These are phyloP conservation scores for Sphenodon punctatus DNA, from an alignment of 2,797 vertebrate species.

Conservation along the genomic window DNA sequence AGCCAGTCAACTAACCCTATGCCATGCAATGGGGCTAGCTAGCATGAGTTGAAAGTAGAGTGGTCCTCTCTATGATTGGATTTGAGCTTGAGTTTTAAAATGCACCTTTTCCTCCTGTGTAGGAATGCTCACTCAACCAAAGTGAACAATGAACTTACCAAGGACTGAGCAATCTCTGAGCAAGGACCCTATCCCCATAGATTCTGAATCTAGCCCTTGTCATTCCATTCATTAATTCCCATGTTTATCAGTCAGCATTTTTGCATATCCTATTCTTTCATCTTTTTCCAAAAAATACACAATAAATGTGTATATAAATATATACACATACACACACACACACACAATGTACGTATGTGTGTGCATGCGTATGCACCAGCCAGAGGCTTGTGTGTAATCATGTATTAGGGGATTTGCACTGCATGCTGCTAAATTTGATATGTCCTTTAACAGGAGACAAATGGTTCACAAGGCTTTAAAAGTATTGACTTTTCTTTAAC, in stretches of 20 bases:
- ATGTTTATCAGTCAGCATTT: constrained; percentile 15
- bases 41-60: too few species aligned
- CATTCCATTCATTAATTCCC: constrained; percentile 18
- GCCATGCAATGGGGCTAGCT: too few species aligned
- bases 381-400: constrained; percentile 41
- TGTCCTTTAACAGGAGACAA: constrained; percentile 93
- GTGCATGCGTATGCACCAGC: constrained; percentile 9
- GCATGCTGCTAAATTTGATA: constrained; percentile 88
- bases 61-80: too few species aligned
- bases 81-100: too few species aligned
- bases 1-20: too few species aligned
- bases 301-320: neutral
- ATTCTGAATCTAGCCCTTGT: constrained; percentile 21
- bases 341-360: too few species aligned
- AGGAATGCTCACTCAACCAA: too few species aligned
- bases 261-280: neutral
- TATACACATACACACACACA: neutral
- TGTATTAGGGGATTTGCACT: constrained; percentile 80
- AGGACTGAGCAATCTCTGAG: neutral
- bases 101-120: too few species aligned
- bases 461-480: constrained; percentile 88
- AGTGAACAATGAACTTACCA: too few species aligned
- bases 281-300: neutral
- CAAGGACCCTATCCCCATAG: neutral
- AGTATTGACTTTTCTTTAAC: constrained; percentile 96